Evolutionary conservation across 1,140 invertebrate genomes (phyloP).

Genomic region (Antheraea mylitta): DNA sequence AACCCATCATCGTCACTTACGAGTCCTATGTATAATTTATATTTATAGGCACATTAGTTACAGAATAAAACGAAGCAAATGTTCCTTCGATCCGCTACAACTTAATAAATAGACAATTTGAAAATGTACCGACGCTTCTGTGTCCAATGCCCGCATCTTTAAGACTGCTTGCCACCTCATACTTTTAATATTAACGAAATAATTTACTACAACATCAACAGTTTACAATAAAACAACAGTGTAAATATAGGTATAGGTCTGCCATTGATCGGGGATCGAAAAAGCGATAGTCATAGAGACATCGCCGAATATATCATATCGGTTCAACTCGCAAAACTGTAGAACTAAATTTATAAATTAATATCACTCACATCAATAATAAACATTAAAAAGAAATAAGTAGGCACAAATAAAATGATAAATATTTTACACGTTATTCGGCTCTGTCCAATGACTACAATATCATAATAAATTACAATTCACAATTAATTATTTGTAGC

Average conservation of each 20-base stretch:
- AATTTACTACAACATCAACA: conserved; percentile 69
- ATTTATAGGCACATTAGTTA: conserved; percentile 78
- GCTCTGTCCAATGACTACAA: conserved; percentile 61
- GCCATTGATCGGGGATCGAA: conserved; percentile 60
- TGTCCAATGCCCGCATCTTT: conserved; percentile 70
- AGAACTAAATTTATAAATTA: conserved; percentile 71
- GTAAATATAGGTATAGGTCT: conserved; percentile 45
- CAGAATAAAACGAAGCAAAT: conserved; percentile 70
- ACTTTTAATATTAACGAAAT: conserved; percentile 57
- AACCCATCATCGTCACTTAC: conserved; percentile 66
- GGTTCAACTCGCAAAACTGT: conserved; percentile 41
- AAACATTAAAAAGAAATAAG: conserved; percentile 54
- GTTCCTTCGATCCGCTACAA: conserved; percentile 72
- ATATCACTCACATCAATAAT: conserved; percentile 67
- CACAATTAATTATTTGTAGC: conserved; percentile 76
- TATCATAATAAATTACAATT: conserved; percentile 69
- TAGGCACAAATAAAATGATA: conserved; percentile 73
- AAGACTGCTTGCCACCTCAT: conserved; percentile 54
- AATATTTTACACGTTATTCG: conserved; percentile 68
- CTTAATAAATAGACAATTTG: conserved; percentile 53
- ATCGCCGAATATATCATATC: conserved; percentile 56
- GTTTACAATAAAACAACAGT: conserved; percentile 53
- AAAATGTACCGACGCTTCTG: conserved; percentile 53
- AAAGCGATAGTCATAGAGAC: conserved; percentile 58
- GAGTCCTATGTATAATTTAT: conserved; percentile 73